These are phyloP conservation scores for Cantharis flavilabris DNA, from an alignment of 2,888 invertebrate species.

Conservation along the genomic window DNA sequence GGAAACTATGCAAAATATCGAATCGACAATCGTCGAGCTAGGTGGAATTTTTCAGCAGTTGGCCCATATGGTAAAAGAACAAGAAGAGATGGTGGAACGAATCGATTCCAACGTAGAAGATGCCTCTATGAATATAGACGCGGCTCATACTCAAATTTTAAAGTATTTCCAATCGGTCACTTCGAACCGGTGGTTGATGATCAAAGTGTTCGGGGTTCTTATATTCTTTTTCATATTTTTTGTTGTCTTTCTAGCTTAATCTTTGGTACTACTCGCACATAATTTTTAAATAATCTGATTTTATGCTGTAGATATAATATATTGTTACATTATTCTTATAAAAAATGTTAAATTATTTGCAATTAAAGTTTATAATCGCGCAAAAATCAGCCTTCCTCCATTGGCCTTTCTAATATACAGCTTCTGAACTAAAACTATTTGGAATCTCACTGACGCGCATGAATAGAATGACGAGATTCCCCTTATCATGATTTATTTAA, in stretches of 20 bases:
- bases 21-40: constrained; percentile 97
- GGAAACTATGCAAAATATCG: constrained; percentile 99
- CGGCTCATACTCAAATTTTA: constrained; percentile 95
- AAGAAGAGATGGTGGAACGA: constrained; percentile 97
- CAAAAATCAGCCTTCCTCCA: background rate
- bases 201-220: constrained; percentile 97
- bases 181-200: constrained; percentile 98
- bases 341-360: background rate
- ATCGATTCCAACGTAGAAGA: constrained; percentile 97
- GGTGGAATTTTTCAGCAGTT: constrained; percentile 98
- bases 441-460: background rate
- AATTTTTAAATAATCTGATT: background rate
- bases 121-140: constrained; percentile 94
- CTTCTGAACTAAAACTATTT: no score
- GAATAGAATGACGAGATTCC: no score
- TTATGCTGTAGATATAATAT: background rate
- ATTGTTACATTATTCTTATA: background rate
- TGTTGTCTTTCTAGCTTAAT: constrained; percentile 87
- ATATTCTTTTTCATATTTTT: constrained; percentile 99
- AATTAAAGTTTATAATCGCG: background rate
- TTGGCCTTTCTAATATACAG: no score
- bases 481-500: no score
- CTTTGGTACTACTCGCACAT: background rate
- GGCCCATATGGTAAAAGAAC: constrained; percentile 97
- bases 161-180: constrained; percentile 98